These are phyloP conservation scores for Nomada ruficornis DNA, from an alignment of 2,888 invertebrate genomes.

Conservation along the genomic window DNA sequence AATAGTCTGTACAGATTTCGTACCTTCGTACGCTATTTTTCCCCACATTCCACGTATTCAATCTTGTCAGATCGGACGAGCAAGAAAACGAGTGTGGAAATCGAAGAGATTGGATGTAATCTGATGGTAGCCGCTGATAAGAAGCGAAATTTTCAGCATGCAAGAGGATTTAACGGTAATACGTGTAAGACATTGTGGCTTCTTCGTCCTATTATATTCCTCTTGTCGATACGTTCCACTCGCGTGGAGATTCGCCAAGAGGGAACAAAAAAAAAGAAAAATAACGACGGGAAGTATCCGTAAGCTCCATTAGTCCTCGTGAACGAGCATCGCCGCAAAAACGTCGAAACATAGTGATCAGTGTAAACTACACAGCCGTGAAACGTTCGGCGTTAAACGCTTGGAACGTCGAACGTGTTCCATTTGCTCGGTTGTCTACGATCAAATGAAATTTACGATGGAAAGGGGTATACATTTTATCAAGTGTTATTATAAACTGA, in stretches of 20 bases:
- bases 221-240: constrained; percentile 14
- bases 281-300: constrained; percentile 44
- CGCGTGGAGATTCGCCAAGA: constrained; percentile 1
- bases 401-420: constrained; percentile 7
- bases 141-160: constrained; percentile 43
- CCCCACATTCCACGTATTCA: not conserved
- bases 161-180: constrained; percentile 45
- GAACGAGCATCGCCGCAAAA: constrained; percentile 43
- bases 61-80: not conserved
- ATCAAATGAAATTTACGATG: constrained; percentile 1
- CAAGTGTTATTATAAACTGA: constrained; percentile 15
- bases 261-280: constrained; percentile 18
- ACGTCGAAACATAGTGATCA: constrained; percentile 42
- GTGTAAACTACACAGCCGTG: constrained; percentile 36
- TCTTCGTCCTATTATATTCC: constrained; percentile 25
- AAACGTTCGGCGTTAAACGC: constrained; percentile 23
- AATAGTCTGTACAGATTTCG: not conserved
- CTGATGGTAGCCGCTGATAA: constrained; percentile 38
- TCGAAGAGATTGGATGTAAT: constrained; percentile 48
- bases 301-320: constrained; percentile 36
- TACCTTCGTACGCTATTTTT: constrained; percentile 11
- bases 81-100: constrained; percentile 42
- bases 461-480: not conserved
- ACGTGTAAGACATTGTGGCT: constrained; percentile 39
- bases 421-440: constrained; percentile 15